Evolutionary conservation across 2,797 vertebrate genomes (phyloP).

Genomic region (Oreochromis grahami): DNA sequence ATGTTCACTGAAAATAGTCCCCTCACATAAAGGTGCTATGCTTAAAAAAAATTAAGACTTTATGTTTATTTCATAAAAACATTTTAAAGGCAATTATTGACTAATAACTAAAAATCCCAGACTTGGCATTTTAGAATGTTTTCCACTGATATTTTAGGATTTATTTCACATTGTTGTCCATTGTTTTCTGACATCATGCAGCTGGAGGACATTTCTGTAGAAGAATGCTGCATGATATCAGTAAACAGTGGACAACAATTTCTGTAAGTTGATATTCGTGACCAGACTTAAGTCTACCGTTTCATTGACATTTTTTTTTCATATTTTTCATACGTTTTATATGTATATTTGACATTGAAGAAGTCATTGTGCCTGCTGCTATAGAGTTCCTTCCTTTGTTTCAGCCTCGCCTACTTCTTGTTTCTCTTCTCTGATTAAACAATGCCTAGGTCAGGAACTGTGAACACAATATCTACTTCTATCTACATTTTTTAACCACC

Average conservation of each 20-base stretch:
- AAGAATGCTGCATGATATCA: background rate
- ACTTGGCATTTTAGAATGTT: no score
- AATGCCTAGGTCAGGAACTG: background rate
- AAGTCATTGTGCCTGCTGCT: background rate
- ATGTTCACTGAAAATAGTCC: no score
- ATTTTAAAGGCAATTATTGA: no score
- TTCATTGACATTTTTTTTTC: background rate
- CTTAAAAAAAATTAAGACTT: no score
- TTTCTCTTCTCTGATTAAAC: background rate
- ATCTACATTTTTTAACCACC: background rate
- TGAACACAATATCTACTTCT: background rate
- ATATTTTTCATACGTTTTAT: background rate
- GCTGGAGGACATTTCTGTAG: background rate
- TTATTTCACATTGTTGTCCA: background rate
- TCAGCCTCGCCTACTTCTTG: background rate
- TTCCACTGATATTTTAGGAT: no score
- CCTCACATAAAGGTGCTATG: no score
- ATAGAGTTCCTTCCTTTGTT: background rate
- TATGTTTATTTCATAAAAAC: no score
- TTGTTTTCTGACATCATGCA: background rate
- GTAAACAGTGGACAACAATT: background rate
- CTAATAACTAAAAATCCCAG: no score
- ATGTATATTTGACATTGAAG: background rate
- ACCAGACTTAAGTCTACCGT: no score
- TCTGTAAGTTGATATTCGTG: background rate